Evolutionary conservation across 2,113 vertebrate genomes (phyloP), one percentile per base, ranked within the genome.

Genomic region (Octodon degus): DNA sequence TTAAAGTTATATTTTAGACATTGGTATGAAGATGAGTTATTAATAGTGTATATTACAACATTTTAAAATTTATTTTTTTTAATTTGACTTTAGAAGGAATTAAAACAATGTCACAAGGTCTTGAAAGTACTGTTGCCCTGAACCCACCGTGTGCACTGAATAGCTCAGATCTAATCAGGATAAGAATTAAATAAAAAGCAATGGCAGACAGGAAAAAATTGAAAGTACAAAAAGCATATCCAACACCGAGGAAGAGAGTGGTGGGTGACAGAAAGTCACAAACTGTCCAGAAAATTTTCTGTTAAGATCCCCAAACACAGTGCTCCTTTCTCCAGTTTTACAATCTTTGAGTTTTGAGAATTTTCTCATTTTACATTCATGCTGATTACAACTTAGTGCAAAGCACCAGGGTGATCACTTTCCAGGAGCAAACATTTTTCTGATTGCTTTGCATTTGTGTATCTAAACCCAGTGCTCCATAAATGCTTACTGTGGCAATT

Each of bases 391-490:
- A 63, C 86, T 83, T 65, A 63, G 63, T 79, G 40, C 34, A 50
- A 86, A 89, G 55, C 86, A 72, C 85, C 22, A 1, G 3, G 55
- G 40, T 7, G 67, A 83, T 58, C 53, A 20, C 62, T 84, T 89
- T 72, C 60, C 72, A 83, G 55, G 34, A 92, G 83, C 50, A 63
- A 89, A 58, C 43, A 50, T 83, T 92, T 83, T 91, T 92, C 53
- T 94, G 94, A 92, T 92, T 85, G 86, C 86, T 92, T 82, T n/a
- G 43, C 76, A 55, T 72, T 85, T 67, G 37, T 79, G 14, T 40
- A 60, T 85, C 81, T 82, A 65, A 27, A 76, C 20, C 84, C 14
- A 13, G 72, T 88, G 14, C 60, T 63, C 50, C 7, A 2, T 32
- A 68, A 76, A 30, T 55, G 74, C 65, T 74, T 70, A 63, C n/a